These are phyloP conservation scores for Stictocephala bisonia DNA, from an alignment of 2,888 invertebrate genomes.

Conservation along the genomic window DNA sequence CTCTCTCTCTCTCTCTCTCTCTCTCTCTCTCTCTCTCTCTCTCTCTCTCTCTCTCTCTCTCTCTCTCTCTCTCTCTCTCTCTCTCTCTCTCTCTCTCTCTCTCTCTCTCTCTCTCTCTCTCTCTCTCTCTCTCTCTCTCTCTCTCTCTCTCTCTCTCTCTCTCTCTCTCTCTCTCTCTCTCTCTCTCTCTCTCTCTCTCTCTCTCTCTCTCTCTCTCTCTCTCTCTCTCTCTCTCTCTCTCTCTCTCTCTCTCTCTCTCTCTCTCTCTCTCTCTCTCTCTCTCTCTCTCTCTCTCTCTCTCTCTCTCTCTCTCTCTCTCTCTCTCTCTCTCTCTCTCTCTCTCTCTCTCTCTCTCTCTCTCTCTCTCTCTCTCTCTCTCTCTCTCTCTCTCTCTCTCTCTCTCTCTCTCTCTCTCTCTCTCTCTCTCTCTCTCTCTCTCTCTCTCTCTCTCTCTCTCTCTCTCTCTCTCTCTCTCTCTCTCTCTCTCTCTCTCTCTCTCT, in stretches of 20 bases:
- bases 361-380: not conserved
- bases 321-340: not conserved
- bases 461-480: constrained; percentile 11
- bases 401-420: not conserved
- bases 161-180: not conserved
- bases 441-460: not conserved
- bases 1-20: not conserved
- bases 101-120: not conserved
- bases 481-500: not conserved
- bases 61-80: not conserved
- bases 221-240: not conserved
- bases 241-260: not conserved
- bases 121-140: not conserved
- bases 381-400: not conserved
- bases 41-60: not conserved
- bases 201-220: not conserved
- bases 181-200: not conserved
- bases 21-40: not conserved
- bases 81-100: not conserved
- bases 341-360: not conserved
- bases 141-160: not conserved
- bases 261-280: not conserved
- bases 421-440: not conserved
- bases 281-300: not conserved
- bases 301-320: not conserved